phyloP scores from a whole-genome alignment of 2,888 invertebrate genomes.

The Hipparchia semele region DNA sequence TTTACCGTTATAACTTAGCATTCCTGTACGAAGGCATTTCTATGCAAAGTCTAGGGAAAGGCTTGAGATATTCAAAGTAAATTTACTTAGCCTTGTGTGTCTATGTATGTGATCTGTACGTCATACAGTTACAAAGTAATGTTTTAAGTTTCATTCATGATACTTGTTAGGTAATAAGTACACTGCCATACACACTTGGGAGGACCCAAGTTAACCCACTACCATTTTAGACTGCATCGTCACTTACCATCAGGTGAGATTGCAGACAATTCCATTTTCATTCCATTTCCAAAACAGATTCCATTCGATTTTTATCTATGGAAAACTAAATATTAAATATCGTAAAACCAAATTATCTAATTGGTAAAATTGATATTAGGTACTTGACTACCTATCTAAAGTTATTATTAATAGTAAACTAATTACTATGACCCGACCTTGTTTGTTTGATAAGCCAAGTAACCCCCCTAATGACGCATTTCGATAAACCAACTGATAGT shows the following conservation, averaged over 20 bases:
- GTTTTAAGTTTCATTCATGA: not conserved
- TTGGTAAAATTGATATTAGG: constrained; percentile 5
- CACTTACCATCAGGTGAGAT: too few relatives aligned
- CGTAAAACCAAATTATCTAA: constrained; percentile 1
- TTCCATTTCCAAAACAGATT: too few relatives aligned
- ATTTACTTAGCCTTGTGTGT: not conserved
- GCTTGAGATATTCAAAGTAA: not conserved
- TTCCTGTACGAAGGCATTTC: constrained; percentile 10
- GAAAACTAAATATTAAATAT: not conserved
- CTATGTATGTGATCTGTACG: not conserved
- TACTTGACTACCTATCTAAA: constrained; percentile 11
- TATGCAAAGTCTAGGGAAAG: not conserved
- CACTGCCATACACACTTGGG: not conserved
- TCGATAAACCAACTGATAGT: constrained; percentile 38
- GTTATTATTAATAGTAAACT: constrained; percentile 34
- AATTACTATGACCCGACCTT: constrained; percentile 34
- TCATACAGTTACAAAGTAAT: not conserved
- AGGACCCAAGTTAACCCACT: too few relatives aligned
- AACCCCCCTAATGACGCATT: constrained; percentile 41
- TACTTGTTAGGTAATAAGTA: not conserved
- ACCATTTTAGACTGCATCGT: too few relatives aligned
- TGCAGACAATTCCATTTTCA: too few relatives aligned
- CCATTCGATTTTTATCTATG: too few relatives aligned
- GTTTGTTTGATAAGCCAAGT: constrained; percentile 36
- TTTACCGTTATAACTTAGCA: constrained; percentile 5